These are phyloP conservation scores for Cephalotes varians DNA, from an alignment of 2,888 invertebrate genomes.

Conservation along the genomic window DNA sequence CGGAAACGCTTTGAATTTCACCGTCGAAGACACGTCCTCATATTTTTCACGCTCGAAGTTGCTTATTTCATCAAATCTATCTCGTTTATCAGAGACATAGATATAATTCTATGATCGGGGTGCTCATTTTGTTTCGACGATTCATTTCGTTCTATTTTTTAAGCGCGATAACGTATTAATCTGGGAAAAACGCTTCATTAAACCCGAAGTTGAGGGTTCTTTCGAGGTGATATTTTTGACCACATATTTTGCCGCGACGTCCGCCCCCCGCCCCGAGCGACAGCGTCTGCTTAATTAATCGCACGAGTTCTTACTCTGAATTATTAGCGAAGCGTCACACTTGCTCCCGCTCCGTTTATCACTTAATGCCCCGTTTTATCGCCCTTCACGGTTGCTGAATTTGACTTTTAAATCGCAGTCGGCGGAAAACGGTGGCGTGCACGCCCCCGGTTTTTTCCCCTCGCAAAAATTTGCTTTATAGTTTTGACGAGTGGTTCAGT, in stretches of 20 bases:
- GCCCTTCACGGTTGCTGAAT: conserved; percentile 40
- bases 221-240: conserved; percentile 13
- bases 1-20: conserved; percentile 12
- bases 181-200: conserved; percentile 8
- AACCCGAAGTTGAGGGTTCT: background rate
- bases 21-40: background rate
- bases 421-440: background rate
- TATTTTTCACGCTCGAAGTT: conserved; percentile 14
- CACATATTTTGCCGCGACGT: conserved; percentile 2
- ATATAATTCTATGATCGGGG: too few species aligned
- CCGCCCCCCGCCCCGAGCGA: background rate
- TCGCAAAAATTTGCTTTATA: conserved; percentile 3
- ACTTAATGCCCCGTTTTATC: conserved; percentile 47
- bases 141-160: background rate
- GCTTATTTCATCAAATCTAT: background rate
- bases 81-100: conserved; percentile 9
- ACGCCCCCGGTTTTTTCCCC: background rate
- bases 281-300: conserved; percentile 39
- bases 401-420: conserved; percentile 62
- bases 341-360: conserved; percentile 45
- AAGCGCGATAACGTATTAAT: background rate
- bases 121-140: background rate
- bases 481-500: background rate
- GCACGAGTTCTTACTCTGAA: conserved; percentile 36
- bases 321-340: conserved; percentile 21